A percentile compares a stretch with the other conserved stretches of the same genome.
Evolutionary conservation across 2,888 invertebrate species (phyloP).

Genomic region (Orthosia gracilis): DNA sequence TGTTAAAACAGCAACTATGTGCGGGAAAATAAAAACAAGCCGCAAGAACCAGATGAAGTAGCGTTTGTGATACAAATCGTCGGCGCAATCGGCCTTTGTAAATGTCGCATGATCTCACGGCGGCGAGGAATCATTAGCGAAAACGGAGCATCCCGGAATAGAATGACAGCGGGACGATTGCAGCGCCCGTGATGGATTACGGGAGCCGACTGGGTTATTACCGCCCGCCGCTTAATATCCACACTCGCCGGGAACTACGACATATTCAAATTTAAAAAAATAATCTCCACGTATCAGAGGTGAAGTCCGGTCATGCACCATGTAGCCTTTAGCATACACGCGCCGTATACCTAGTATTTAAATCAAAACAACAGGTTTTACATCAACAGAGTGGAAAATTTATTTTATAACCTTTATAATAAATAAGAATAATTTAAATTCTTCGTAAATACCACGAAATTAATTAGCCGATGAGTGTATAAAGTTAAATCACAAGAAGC

Average conservation of each 20-base stretch:
- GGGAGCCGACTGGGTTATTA: slow-evolving; percentile 82
- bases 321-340: slow-evolving; percentile 61
- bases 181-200: slow-evolving; percentile 88
- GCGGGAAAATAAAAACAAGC: slow-evolving; percentile 63
- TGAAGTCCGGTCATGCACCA: slow-evolving; percentile 61
- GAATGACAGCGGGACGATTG: slow-evolving; percentile 90
- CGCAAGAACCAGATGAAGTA: slow-evolving; percentile 64
- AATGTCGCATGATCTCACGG: slow-evolving; percentile 82
- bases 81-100: slow-evolving; percentile 82
- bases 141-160: slow-evolving; percentile 90
- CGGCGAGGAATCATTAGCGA: slow-evolving; percentile 88
- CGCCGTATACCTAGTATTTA: slow-evolving; percentile 60
- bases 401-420: slow-evolving; percentile 64
- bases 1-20: slow-evolving; percentile 78
- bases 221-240: slow-evolving; percentile 80
- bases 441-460: slow-evolving; percentile 68
- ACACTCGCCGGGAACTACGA: slow-evolving; percentile 76
- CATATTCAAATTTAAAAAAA: slow-evolving; percentile 73
- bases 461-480: slow-evolving; percentile 71
- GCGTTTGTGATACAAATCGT: slow-evolving; percentile 78
- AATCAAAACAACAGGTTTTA: slow-evolving; percentile 65
- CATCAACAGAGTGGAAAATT: slow-evolving; percentile 63
- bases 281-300: slow-evolving; percentile 39
- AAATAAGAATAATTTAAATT: slow-evolving; percentile 67
- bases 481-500: slow-evolving; percentile 69